A percentile compares a stretch with the other conserved stretches of the same genome.
Conservation (phyloP, 2,113 vertebrate genomes). For the Paradoxurus hermaphroditus region DNA sequence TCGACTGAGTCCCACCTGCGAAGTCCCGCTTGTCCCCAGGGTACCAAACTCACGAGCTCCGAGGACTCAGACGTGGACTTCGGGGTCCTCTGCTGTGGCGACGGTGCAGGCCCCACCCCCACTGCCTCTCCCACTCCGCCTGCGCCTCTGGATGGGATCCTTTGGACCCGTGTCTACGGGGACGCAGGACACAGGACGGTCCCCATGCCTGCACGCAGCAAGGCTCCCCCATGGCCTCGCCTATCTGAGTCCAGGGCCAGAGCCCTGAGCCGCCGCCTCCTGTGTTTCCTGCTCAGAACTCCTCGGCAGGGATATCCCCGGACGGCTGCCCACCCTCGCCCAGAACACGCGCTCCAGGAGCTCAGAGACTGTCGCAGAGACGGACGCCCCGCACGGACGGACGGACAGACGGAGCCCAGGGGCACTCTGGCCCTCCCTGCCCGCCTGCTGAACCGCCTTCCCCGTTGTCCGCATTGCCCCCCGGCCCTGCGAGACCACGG, state of each 20-base stretch:
- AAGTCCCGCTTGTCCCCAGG: neutral
- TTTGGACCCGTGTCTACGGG: neutral
- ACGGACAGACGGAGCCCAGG: fast-evolving
- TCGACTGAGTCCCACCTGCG: neutral
- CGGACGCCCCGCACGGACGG: fast-evolving
- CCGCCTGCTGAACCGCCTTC: fast-evolving
- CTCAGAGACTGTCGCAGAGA: fast-evolving
- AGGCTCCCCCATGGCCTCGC: fast-evolving
- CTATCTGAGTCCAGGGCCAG: neutral
- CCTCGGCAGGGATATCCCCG: neutral
- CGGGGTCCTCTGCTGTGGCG: neutral
- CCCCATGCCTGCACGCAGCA: neutral
- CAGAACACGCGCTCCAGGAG: neutral
- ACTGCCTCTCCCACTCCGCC: neutral
- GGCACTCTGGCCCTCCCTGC: too few relatives aligned
- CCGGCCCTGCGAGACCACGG: fast-evolving
- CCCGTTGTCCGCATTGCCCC: too few relatives aligned
- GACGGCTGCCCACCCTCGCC: fast-evolving
- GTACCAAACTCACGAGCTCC: fast-evolving
- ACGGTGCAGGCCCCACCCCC: neutral
- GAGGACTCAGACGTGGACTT: neutral
- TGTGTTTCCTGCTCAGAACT: too few relatives aligned
- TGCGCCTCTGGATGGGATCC: fast-evolving
- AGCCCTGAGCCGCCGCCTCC: fast-evolving
- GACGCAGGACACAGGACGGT: neutral